These are phyloP conservation scores for Apocrypta bakeri DNA, from an alignment of 1,140 invertebrate species.

Conservation along the genomic window DNA sequence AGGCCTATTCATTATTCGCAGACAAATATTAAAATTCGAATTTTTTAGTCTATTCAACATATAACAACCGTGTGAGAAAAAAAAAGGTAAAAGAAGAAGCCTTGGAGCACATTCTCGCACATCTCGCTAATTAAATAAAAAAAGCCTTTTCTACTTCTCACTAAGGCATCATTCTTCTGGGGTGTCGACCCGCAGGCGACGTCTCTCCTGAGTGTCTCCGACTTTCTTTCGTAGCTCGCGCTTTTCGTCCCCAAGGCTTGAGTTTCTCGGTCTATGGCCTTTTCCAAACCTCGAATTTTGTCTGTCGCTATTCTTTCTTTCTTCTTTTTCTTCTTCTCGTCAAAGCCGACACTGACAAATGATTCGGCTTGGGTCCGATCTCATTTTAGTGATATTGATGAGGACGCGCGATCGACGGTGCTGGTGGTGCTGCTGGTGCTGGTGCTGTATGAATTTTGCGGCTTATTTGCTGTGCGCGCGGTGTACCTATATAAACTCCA, in stretches of 20 bases:
- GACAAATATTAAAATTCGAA: too few species aligned
- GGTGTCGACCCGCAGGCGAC: conserved; percentile 63
- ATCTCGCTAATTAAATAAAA: conserved; percentile 71
- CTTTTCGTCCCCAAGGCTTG: not conserved
- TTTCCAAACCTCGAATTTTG: not conserved
- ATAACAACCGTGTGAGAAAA: conserved; percentile 18
- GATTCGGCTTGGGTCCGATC: not conserved
- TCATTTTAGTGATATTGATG: conserved; percentile 19
- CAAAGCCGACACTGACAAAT: not conserved
- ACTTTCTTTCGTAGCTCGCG: conserved; percentile 2
- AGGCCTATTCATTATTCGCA: too few species aligned
- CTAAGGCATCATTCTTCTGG: conserved; percentile 61
- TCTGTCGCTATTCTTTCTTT: too few species aligned
- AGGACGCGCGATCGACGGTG: not conserved
- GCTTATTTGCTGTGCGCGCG: not conserved
- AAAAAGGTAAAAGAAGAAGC: conserved; percentile 49
- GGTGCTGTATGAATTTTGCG: not conserved
- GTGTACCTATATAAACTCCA: not conserved
- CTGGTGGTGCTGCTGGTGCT: too few species aligned
- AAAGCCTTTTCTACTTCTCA: conserved; percentile 54
- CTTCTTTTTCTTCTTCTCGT: conserved; percentile 44
- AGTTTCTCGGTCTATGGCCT: not conserved
- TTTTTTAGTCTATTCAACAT: too few species aligned
- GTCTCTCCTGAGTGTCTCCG: conserved; percentile 53
- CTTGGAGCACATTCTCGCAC: conserved; percentile 61